Evolutionary conservation across 2,797 vertebrate genomes (phyloP).

Genomic region (Lacerta viridis): DNA sequence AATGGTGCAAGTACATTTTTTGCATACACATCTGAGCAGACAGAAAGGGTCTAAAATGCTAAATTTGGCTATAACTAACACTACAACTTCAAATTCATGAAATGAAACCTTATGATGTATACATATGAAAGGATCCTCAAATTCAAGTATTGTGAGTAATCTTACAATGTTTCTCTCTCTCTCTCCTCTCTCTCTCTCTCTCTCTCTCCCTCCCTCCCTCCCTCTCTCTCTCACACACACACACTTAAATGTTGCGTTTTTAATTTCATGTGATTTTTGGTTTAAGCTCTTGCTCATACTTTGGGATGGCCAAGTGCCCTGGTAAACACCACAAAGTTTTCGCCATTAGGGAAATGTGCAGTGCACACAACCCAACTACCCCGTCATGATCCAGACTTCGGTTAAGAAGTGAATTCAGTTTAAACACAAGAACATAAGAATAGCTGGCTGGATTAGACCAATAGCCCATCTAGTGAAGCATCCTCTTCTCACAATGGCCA

Average conservation of each 20-base stretch:
- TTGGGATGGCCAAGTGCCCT: neutral
- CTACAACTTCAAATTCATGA: neutral
- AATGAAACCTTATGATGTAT: neutral
- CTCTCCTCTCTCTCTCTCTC: too few relatives aligned
- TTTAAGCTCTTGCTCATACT: neutral
- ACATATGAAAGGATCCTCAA: neutral
- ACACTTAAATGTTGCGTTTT: neutral
- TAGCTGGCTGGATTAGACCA: too few relatives aligned
- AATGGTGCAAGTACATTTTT: neutral
- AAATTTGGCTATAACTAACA: neutral
- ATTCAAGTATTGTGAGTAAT: neutral
- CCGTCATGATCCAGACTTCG: neutral
- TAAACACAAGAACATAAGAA: too few relatives aligned
- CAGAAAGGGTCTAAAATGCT: neutral
- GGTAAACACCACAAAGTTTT: neutral
- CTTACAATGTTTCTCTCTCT: neutral
- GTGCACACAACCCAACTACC: neutral
- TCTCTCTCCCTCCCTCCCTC: too few relatives aligned
- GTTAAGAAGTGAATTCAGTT: neutral
- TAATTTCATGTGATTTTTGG: neutral
- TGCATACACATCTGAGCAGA: neutral
- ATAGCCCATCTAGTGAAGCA: too few relatives aligned
- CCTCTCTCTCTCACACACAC: too few relatives aligned
- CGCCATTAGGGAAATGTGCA: neutral
- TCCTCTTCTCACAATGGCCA: too few relatives aligned